Evolutionary conservation across 92 coral and sea anemone genomes (phyloP).

Genomic region (Epizoanthus illoricatus): DNA sequence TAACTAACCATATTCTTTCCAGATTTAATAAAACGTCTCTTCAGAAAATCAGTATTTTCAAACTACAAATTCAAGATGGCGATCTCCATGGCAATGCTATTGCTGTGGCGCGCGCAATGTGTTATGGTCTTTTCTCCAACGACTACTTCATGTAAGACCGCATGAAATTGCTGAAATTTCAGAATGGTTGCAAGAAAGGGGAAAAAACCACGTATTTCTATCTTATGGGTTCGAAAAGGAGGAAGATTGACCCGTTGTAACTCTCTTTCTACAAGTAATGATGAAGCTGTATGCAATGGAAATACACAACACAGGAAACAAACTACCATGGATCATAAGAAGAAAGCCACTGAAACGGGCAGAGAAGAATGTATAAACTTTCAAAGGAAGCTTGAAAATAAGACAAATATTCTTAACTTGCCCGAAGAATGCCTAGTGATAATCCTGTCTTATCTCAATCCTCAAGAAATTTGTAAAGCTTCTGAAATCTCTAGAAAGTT

Average conservation of each 20-base stretch:
- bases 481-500: slow-evolving; percentile 54
- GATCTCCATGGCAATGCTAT: slow-evolving; percentile 71
- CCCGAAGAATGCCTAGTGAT: slow-evolving; percentile 65
- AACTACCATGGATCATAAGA: neutral
- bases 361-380: neutral
- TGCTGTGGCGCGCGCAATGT: slow-evolving; percentile 6
- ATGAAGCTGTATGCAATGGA: neutral
- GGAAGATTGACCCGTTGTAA: slow-evolving; percentile 45
- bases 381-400: neutral
- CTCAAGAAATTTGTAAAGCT: slow-evolving; percentile 47
- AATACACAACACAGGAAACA: neutral
- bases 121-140: too few species aligned
- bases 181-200: slow-evolving; percentile 46
- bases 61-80: slow-evolving; percentile 67
- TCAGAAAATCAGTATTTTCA: neutral
- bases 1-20: slow-evolving; percentile 6
- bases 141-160: too few species aligned
- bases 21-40: neutral
- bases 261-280: neutral
- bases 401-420: slow-evolving; percentile 38
- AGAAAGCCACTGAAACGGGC: neutral
- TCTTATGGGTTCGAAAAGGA: slow-evolving; percentile 45
- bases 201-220: slow-evolving; percentile 2
- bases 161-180: too few species aligned
- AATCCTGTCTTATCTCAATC: slow-evolving; percentile 42